Evolutionary conservation across 2,113 vertebrate genomes (phyloP), one percentile per base, ranked within the genome.

Genomic region (Prunella himalayana): DNA sequence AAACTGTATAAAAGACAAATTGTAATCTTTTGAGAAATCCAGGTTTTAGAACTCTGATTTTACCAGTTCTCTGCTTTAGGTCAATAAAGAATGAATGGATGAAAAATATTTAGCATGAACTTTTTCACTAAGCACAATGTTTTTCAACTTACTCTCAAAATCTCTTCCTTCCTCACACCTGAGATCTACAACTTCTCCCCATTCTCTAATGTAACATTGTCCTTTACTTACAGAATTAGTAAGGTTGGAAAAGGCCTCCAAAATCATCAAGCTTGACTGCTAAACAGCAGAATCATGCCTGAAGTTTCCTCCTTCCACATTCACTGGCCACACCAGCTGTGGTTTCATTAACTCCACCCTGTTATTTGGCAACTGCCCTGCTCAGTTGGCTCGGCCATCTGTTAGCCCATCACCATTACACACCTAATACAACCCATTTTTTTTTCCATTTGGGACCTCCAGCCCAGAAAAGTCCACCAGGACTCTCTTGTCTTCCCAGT

Each of bases 141-240:
- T 45, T 6, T 41, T 45, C n/a, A 69, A 7, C 3, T 5, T 45
- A 15, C 15, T 7, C 16, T 49, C 8, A n/a, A 65, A 82, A 31
- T 5, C 7, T 45, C 3, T 12, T 42, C 45, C 35, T 53, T 76
- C 16, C 28, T 47, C 15, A 2, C 7, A 25, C 1, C 28, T 12
- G 11, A n/a, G 18, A 10, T 2, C 23, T 49, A 3, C 7, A 13
- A 6, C 4, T 12, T 20, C n/a, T 68, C 22, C 7, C 7, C 19
- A 8, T 19, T 65, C 37, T 17, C 19, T 16, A 5, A 6, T 4
- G 12, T 4, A 13, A 15, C 7, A 24, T 1, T 68, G 1, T 4
- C 14, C 18, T 1, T 68, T n/a, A 27, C 1, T 25, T 41, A 21
- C 4, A 5, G 47, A 31, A 22, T 5, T 4, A 18, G 31, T 33